These are phyloP conservation scores for Cephus sareptanus DNA, from an alignment of 2,888 invertebrate species.

Conservation along the genomic window DNA sequence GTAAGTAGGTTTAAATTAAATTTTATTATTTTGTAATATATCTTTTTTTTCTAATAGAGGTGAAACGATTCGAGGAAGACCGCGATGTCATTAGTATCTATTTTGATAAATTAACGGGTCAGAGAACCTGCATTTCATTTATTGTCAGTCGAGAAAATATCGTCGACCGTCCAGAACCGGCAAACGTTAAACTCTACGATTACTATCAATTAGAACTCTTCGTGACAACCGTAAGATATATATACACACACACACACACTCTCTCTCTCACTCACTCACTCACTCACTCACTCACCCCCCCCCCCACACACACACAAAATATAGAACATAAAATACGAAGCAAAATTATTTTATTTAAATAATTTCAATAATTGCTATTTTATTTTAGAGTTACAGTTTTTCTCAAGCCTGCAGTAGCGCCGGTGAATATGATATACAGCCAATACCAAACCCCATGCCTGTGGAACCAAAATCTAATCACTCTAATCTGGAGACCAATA, in stretches of 20 bases:
- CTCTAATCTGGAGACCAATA: neutral
- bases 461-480: slow-evolving; percentile 23
- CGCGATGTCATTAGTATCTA: slow-evolving; percentile 68
- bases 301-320: no score
- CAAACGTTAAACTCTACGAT: slow-evolving; percentile 71
- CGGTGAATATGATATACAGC: slow-evolving; percentile 37
- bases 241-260: neutral
- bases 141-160: slow-evolving; percentile 65
- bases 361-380: slow-evolving; percentile 1
- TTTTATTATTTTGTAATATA: neutral
- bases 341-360: neutral
- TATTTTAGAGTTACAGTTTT: slow-evolving; percentile 54
- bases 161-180: slow-evolving; percentile 68
- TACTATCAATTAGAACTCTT: slow-evolving; percentile 73
- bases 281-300: no score
- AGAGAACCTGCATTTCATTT: slow-evolving; percentile 67
- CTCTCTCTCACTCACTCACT: no score
- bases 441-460: slow-evolving; percentile 34
- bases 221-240: slow-evolving; percentile 67
- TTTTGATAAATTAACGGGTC: slow-evolving; percentile 67
- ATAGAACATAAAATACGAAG: neutral
- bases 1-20: slow-evolving; percentile 53
- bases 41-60: slow-evolving; percentile 55
- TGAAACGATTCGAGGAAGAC: slow-evolving; percentile 69
- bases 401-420: slow-evolving; percentile 49